Evolutionary conservation across 1,140 invertebrate species (phyloP), one percentile per base, ranked within the genome.

Genomic region (Heliconius himera): DNA sequence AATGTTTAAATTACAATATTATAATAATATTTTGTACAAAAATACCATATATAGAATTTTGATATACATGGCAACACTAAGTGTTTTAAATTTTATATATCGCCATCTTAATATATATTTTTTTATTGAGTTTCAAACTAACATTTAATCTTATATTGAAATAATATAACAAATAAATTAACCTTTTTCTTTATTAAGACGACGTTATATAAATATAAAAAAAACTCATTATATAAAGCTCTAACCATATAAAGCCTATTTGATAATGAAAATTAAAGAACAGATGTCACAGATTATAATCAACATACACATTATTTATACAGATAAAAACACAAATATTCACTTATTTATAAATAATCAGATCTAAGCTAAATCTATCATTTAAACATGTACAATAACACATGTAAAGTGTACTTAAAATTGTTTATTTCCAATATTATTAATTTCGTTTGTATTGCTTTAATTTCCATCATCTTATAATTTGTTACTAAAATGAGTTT

Each of bases 1-100:
- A 41, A 74, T 38, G 51, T 49, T 78, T 81, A 77, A 54, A 74
- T 81, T 74, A 66, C 18, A 74, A 66, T 70, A 74, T 73, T 77
- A 66, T 76, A 78, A 70, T 76, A 76, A 82, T 75, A 74, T 78
- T 51, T 81, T 81, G 80, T 81, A 77, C 76, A 81, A 81, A 81
- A 76, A 76, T 56, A 49, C 74, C 74, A 76, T 18, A 70, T 46
- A 76, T 41, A 36, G 4, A 71, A 38, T 71, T 51, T 80, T 54
- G 18, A 76, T 51, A 76, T 66, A 73, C 16, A 76, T 76, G 70
- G 73, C 74, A 80, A 80, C 51, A 51, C 54, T 73, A 76, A 79
- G 74, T 46, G 74, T 60, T 71, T 72, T 54, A 66, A 66, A 26
- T 66, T 66, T 66, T 66, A 66, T 66, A 66, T 29, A 66, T 29